A percentile compares a stretch with the other conserved stretches of the same genome.
Conservation (phyloP, 2,888 invertebrate genomes). For the Mystacides longicornis region DNA sequence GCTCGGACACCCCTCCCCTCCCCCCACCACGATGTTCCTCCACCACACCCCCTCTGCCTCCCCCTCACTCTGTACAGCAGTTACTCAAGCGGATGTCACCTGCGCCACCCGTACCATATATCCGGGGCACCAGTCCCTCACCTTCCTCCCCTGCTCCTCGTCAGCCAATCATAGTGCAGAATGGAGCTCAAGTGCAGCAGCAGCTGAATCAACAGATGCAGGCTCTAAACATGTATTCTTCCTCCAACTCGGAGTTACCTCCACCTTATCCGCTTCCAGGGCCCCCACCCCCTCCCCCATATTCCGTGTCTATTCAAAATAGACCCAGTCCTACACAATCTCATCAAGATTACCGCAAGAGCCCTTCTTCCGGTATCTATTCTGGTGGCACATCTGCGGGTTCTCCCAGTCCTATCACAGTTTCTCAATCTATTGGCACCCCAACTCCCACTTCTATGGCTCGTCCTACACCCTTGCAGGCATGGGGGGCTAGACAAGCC, state of each 20-base stretch:
- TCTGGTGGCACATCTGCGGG: slow-evolving; percentile 77
- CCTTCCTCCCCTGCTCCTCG: slow-evolving; percentile 41
- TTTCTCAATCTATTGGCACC: slow-evolving; percentile 55
- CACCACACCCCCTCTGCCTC: slow-evolving; percentile 59
- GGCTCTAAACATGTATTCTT: slow-evolving; percentile 70
- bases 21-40: slow-evolving; percentile 69
- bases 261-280: slow-evolving; percentile 60
- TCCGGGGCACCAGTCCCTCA: slow-evolving; percentile 69
- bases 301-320: slow-evolving; percentile 78
- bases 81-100: slow-evolving; percentile 57
- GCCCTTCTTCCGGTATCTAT: slow-evolving; percentile 80
- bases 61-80: slow-evolving; percentile 57
- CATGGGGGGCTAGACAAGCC: slow-evolving; percentile 80
- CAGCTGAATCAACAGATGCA: slow-evolving; percentile 85
- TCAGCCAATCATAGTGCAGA: slow-evolving; percentile 76
- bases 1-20: slow-evolving; percentile 59
- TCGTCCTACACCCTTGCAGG: slow-evolving; percentile 73
- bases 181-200: slow-evolving; percentile 74
- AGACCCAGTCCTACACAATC: slow-evolving; percentile 80
- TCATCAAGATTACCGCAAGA: slow-evolving; percentile 72
- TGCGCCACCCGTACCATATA: slow-evolving; percentile 54
- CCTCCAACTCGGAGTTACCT: slow-evolving; percentile 57
- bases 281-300: slow-evolving; percentile 75
- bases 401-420: slow-evolving; percentile 76
- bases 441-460: slow-evolving; percentile 53